These are phyloP conservation scores for Eurytoma californica DNA, from an alignment of 2,888 invertebrate species.

Conservation along the genomic window DNA sequence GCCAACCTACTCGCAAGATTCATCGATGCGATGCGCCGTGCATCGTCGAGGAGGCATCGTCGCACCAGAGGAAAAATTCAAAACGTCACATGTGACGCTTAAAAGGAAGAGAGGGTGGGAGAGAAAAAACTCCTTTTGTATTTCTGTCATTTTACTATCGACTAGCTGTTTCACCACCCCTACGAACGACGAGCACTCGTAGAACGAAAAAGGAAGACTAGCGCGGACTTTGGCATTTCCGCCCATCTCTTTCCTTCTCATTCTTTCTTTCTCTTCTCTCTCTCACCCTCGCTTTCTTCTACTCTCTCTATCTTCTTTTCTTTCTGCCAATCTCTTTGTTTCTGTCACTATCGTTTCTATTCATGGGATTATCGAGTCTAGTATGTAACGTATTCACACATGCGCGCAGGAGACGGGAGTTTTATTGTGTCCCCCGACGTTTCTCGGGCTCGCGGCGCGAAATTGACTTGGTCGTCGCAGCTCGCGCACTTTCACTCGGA, in stretches of 20 bases:
- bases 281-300: too few species aligned
- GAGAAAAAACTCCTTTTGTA: constrained; percentile 11
- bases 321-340: background rate
- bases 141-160: constrained; percentile 30
- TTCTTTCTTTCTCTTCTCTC: too few species aligned
- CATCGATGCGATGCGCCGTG: background rate
- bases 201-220: constrained; percentile 32
- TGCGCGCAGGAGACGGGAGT: constrained; percentile 12
- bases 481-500: constrained; percentile 49
- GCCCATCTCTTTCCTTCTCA: background rate
- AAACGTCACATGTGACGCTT: background rate
- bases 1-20: constrained; percentile 1
- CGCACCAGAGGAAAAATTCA: constrained; percentile 13
- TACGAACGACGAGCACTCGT: background rate
- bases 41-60: constrained; percentile 2
- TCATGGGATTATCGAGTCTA: constrained; percentile 27
- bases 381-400: constrained; percentile 4
- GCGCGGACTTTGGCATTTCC: constrained; percentile 8
- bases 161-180: background rate
- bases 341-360: constrained; percentile 10
- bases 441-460: constrained; percentile 24
- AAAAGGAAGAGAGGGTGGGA: background rate
- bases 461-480: constrained; percentile 31
- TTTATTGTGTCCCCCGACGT: constrained; percentile 17
- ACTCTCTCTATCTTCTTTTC: too few species aligned